A percentile compares a stretch with the other conserved stretches of the same genome.
These are phyloP conservation scores for Rutilus rutilus DNA, from an alignment of 2,113 vertebrate species.

Conservation along the genomic window DNA sequence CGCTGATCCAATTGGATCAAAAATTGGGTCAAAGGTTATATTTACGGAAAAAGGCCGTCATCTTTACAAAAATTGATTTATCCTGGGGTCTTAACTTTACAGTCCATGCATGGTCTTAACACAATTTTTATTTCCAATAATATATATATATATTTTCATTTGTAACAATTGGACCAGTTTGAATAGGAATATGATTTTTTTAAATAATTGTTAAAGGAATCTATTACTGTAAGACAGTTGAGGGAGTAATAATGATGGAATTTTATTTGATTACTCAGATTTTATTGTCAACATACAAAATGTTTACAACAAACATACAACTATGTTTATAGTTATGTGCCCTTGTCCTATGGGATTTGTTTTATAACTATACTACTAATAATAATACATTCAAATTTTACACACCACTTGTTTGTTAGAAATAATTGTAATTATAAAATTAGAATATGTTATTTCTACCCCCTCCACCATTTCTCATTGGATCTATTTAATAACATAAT, in stretches of 20 bases:
- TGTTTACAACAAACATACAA: no score
- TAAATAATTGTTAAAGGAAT: background rate
- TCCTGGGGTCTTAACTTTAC: background rate
- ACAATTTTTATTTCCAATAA: background rate
- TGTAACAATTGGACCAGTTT: background rate
- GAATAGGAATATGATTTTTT: no score
- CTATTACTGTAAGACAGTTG: background rate
- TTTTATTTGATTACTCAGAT: background rate
- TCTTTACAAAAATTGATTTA: background rate
- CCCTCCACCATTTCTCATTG: background rate
- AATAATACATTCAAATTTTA: background rate
- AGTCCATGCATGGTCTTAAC: background rate
- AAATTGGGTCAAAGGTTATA: constrained; percentile 52
- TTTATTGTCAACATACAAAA: background rate
- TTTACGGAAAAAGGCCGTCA: constrained; percentile 44
- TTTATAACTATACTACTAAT: background rate
- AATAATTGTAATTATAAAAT: background rate
- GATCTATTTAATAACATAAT: background rate
- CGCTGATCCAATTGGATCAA: constrained; percentile 55
- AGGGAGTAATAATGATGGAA: background rate
- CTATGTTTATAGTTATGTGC: background rate
- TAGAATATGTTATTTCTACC: background rate
- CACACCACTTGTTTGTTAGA: background rate
- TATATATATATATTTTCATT: background rate
- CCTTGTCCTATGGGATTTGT: background rate